Conservation (phyloP, 2,797 vertebrate species). For the Poecile montanus region DNA sequence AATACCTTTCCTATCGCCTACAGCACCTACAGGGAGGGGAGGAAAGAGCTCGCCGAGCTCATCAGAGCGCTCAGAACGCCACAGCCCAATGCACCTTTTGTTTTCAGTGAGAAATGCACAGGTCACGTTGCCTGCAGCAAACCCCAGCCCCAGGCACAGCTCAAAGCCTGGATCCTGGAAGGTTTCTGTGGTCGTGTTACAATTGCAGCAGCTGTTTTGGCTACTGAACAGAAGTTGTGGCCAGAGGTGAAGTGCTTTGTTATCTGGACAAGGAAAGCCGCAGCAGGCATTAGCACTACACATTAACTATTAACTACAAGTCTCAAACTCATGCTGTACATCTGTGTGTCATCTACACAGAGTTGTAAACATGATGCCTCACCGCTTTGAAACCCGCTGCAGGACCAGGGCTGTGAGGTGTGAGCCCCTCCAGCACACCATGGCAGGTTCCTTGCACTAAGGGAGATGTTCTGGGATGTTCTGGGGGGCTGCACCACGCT, state of each 20-base stretch:
- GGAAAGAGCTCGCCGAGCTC: background rate
- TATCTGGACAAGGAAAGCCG: background rate
- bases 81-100: background rate
- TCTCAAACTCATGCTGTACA: constrained; percentile 4
- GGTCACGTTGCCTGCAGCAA: background rate
- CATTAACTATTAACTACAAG: constrained; percentile 16
- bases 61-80: background rate
- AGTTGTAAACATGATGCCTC: background rate
- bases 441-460: background rate
- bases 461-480: background rate
- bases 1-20: constrained; percentile 14
- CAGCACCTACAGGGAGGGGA: background rate
- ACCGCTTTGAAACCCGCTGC: background rate
- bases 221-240: background rate
- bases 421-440: background rate
- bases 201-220: background rate
- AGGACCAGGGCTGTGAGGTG: background rate
- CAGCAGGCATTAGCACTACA: constrained; percentile 30
- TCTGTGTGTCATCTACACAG: background rate
- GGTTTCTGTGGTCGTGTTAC: background rate
- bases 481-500: background rate
- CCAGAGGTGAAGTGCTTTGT: background rate
- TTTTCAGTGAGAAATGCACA: background rate
- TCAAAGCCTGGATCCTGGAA: background rate
- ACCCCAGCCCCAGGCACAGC: background rate